Conservation (phyloP, 2,113 vertebrate species). For the Anoplopoma fimbria region DNA sequence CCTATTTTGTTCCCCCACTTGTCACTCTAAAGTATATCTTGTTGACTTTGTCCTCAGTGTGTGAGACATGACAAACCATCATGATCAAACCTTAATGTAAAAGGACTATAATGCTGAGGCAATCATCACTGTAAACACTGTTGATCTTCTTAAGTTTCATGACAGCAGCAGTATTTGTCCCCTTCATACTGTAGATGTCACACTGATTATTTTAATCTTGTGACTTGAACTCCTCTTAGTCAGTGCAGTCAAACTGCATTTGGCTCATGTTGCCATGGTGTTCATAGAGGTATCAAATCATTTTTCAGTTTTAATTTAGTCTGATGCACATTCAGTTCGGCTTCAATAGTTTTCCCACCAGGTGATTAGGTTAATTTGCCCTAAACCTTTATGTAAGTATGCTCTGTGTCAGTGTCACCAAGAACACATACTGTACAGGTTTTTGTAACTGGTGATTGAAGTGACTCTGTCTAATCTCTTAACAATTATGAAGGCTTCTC, state of each 20-base stretch:
- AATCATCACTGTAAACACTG: not conserved
- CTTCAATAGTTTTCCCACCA: too few relatives aligned
- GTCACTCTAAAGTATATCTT: not conserved
- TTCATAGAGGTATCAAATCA: not conserved
- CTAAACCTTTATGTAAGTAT: not conserved
- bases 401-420: slow-evolving; percentile 6
- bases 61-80: not conserved
- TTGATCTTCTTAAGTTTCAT: not conserved
- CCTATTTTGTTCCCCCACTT: not conserved
- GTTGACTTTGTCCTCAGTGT: not conserved
- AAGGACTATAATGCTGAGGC: slow-evolving; percentile 17
- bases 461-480: slow-evolving; percentile 63
- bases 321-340: not conserved
- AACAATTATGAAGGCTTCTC: slow-evolving; percentile 60
- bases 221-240: slow-evolving; percentile 23
- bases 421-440: slow-evolving; percentile 29
- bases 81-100: slow-evolving; percentile 12
- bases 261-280: not conserved
- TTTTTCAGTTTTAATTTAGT: not conserved
- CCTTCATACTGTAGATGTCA: not conserved
- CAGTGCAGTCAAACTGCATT: not conserved
- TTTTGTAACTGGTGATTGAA: slow-evolving; percentile 52
- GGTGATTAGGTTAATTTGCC: not conserved
- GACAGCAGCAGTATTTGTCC: slow-evolving; percentile 10
- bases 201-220: slow-evolving; percentile 10